A percentile compares a stretch with the other conserved stretches of the same genome.
Evolutionary conservation across 2,113 vertebrate genomes (phyloP).

Genomic region (Pelusios castaneus): DNA sequence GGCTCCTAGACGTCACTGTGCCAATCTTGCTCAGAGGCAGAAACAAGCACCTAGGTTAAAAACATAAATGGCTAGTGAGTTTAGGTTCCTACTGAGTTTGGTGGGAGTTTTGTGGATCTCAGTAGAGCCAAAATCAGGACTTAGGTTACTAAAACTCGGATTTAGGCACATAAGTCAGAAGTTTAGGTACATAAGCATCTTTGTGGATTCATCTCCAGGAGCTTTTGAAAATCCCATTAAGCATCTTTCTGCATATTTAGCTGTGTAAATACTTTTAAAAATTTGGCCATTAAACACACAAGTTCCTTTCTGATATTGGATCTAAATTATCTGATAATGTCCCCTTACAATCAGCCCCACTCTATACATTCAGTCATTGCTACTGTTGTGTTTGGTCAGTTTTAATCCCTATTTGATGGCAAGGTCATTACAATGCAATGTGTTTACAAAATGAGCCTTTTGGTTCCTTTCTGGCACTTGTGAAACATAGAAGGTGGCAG

Average conservation of each 20-base stretch:
- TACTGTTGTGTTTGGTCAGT: not conserved
- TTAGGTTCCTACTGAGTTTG: not conserved
- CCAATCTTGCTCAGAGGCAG: not conserved
- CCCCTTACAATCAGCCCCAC: not conserved
- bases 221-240: not conserved
- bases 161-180: no score
- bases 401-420: not conserved
- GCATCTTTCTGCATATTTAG: not conserved
- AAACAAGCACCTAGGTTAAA: not conserved
- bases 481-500: not conserved
- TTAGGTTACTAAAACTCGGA: no score
- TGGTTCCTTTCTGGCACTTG: not conserved
- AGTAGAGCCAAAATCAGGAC: no score
- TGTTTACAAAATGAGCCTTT: constrained; percentile 18
- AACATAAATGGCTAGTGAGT: not conserved
- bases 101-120: not conserved
- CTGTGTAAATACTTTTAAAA: not conserved
- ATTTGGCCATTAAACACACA: not conserved
- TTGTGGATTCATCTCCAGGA: not conserved
- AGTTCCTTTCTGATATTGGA: not conserved
- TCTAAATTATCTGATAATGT: not conserved
- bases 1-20: not conserved
- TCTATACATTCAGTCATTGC: not conserved
- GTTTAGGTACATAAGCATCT: no score
- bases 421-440: not conserved